Conservation (phyloP, 37 sponge, comb jelly and placozoan species). For the Mnemiopsis leidyi region DNA sequence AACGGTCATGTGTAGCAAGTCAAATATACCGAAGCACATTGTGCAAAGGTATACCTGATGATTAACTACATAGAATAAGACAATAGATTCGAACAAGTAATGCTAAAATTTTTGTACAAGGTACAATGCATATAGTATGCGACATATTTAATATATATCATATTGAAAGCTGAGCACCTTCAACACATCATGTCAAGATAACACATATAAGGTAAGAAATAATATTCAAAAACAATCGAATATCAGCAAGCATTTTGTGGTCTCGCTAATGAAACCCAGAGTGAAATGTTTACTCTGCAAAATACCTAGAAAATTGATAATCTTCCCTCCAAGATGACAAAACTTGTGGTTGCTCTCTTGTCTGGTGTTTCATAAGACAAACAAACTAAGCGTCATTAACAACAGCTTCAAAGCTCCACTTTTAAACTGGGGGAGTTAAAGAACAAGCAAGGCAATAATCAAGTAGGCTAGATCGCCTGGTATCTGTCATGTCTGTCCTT, state of each 20-base stretch:
- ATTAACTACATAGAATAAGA: too few relatives aligned
- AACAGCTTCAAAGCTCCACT: too few relatives aligned
- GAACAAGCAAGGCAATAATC: too few relatives aligned
- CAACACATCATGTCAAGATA: background rate
- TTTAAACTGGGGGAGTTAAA: too few relatives aligned
- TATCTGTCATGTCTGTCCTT: background rate
- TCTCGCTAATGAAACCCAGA: background rate
- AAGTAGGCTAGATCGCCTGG: too few relatives aligned
- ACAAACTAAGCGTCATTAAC: background rate
- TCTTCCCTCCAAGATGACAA: background rate
- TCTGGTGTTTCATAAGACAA: background rate
- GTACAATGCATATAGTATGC: background rate
- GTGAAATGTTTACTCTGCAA: background rate
- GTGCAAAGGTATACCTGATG: too few relatives aligned
- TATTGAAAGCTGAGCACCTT: background rate
- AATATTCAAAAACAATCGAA: background rate
- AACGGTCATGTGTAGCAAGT: too few relatives aligned
- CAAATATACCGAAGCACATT: too few relatives aligned
- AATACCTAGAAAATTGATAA: background rate
- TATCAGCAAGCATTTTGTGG: background rate
- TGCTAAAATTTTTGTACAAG: background rate
- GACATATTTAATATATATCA: too few relatives aligned
- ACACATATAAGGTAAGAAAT: background rate
- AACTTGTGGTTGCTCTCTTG: background rate
- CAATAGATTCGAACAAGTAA: background rate